Evolutionary conservation across 2,888 invertebrate genomes (phyloP).

Genomic region (Euphydryas editha): DNA sequence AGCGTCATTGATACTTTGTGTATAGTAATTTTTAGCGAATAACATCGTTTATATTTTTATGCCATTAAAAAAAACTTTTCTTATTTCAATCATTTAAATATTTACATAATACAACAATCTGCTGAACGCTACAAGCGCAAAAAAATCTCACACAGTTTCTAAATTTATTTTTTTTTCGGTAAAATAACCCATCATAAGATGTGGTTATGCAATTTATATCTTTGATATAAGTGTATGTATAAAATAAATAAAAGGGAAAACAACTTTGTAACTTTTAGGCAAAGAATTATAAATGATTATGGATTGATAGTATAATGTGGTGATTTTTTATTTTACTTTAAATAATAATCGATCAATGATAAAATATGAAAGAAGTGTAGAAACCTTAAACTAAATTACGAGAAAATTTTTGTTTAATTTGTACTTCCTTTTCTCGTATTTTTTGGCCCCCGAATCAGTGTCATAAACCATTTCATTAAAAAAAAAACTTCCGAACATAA

Average conservation of each 20-base stretch:
- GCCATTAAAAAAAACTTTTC: too few species aligned
- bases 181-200: conserved; percentile 2
- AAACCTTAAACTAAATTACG: conserved; percentile 71
- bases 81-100: not conserved
- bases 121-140: conserved; percentile 16
- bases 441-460: conserved; percentile 77
- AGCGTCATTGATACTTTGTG: not conserved
- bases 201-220: conserved; percentile 1
- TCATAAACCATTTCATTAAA: conserved; percentile 54
- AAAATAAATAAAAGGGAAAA: conserved; percentile 24
- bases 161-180: conserved; percentile 6
- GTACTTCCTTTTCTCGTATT: conserved; percentile 75
- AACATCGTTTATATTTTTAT: too few species aligned
- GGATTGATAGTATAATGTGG: conserved; percentile 21
- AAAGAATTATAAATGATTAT: conserved; percentile 30
- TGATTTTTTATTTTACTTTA: conserved; percentile 20
- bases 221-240: conserved; percentile 1
- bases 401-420: conserved; percentile 71
- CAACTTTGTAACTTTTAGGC: conserved; percentile 18
- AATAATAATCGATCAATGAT: conserved; percentile 24
- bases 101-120: not conserved
- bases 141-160: conserved; percentile 2
- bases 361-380: conserved; percentile 30
- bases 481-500: conserved; percentile 32
- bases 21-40: too few species aligned